Percentiles rank a stretch among this genome's conserved stretches.
Evolutionary conservation across 2,797 vertebrate genomes (phyloP).

Genomic region (Squalus acanthias): DNA sequence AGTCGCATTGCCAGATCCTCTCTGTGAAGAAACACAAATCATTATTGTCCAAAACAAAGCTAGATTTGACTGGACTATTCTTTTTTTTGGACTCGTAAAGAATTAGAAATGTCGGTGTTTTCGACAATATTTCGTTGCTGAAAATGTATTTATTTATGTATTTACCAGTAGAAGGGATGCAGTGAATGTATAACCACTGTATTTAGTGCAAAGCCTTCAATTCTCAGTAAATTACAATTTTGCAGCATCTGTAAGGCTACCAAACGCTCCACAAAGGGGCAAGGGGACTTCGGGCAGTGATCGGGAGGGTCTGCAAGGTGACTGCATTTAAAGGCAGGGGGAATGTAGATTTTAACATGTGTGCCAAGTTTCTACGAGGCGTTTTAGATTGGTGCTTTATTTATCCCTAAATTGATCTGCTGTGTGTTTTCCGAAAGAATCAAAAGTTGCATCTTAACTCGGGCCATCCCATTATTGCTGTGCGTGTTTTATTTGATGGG

Average conservation of each 20-base stretch:
- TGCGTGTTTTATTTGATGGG: background rate
- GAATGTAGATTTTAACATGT: background rate
- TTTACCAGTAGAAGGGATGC: background rate
- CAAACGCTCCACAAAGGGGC: background rate
- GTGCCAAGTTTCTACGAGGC: background rate
- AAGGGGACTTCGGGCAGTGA: background rate
- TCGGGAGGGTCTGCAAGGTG: background rate
- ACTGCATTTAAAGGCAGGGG: background rate
- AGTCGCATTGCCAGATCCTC: conserved; percentile 58
- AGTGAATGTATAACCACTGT: background rate
- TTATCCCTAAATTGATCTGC: background rate
- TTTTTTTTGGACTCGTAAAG: background rate
- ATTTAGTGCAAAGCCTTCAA: too few relatives aligned
- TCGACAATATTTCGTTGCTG: background rate
- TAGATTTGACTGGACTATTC: background rate
- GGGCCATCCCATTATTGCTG: too few relatives aligned
- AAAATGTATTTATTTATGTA: background rate
- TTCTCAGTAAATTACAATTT: background rate
- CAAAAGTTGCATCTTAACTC: background rate
- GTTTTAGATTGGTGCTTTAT: background rate
- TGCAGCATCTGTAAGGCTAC: background rate
- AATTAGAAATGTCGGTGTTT: background rate
- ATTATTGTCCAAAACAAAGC: background rate
- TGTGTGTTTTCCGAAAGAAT: background rate
- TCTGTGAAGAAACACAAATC: conserved; percentile 47